These are phyloP conservation scores for Tetropium fuscum DNA, from an alignment of 2,888 invertebrate genomes.

Conservation along the genomic window DNA sequence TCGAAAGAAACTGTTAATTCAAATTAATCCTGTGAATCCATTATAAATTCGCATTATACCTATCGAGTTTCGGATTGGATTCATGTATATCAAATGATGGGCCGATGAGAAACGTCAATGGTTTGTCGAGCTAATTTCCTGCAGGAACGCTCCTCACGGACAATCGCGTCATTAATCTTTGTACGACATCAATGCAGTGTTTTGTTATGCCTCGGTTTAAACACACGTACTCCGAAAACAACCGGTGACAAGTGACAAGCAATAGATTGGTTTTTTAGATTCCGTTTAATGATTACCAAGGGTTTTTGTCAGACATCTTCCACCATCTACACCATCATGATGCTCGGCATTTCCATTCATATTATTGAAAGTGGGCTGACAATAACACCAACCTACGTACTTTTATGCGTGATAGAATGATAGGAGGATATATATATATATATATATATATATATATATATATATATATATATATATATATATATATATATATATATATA, in stretches of 20 bases:
- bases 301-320: slow-evolving; percentile 28
- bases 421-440: too few species aligned
- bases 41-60: background rate
- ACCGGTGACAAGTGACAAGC: slow-evolving; percentile 64
- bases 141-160: slow-evolving; percentile 50
- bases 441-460: too few species aligned
- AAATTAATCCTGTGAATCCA: background rate
- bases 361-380: slow-evolving; percentile 6
- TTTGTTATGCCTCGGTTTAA: slow-evolving; percentile 59
- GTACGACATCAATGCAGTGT: slow-evolving; percentile 60
- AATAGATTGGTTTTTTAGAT: slow-evolving; percentile 63
- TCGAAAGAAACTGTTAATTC: too few species aligned
- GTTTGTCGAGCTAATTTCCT: slow-evolving; percentile 50
- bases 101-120: slow-evolving; percentile 32
- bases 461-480: too few species aligned
- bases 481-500: too few species aligned
- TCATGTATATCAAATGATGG: slow-evolving; percentile 13
- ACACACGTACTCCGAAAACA: slow-evolving; percentile 59
- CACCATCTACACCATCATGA: slow-evolving; percentile 22
- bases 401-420: background rate
- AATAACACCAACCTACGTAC: slow-evolving; percentile 9
- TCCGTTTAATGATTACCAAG: slow-evolving; percentile 53
- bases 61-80: slow-evolving; percentile 6
- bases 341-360: slow-evolving; percentile 26
- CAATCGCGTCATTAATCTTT: slow-evolving; percentile 64